Conservation (phyloP, 2,888 invertebrate genomes). For the Standfussiana lucernea region DNA sequence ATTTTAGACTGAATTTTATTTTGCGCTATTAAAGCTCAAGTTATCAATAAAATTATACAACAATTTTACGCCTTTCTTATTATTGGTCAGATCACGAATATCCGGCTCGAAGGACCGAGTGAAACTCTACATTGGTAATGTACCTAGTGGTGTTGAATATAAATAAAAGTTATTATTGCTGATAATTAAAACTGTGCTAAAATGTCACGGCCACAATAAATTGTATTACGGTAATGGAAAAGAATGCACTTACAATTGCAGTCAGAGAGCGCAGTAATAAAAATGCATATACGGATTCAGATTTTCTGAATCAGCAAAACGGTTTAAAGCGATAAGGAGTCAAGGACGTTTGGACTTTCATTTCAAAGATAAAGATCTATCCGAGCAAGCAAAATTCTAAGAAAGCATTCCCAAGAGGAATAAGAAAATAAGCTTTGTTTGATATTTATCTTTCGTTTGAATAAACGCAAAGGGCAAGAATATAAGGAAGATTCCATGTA, state of each 20-base stretch:
- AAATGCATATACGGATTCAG: slow-evolving; percentile 4
- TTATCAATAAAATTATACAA: slow-evolving; percentile 1
- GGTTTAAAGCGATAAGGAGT: slow-evolving; percentile 3
- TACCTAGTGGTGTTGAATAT: slow-evolving; percentile 8
- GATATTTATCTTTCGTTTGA: no score
- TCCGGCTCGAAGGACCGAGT: slow-evolving; percentile 10
- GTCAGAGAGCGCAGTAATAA: slow-evolving; percentile 15
- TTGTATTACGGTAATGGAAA: slow-evolving; percentile 25
- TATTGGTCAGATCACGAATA: neutral
- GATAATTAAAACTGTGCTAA: slow-evolving; percentile 19
- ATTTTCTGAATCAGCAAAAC: neutral
- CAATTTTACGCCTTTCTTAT: neutral
- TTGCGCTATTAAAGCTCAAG: neutral
- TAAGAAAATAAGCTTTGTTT: slow-evolving; percentile 14
- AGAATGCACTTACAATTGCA: slow-evolving; percentile 28
- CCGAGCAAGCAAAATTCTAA: neutral
- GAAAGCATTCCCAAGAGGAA: slow-evolving; percentile 7
- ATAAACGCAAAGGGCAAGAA: slow-evolving; percentile 2
- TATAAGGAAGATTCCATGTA: neutral
- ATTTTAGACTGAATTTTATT: slow-evolving; percentile 17
- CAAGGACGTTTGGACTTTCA: slow-evolving; percentile 3
- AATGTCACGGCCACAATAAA: slow-evolving; percentile 47
- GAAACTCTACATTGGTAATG: neutral
- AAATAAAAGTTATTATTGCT: neutral
- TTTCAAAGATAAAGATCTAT: slow-evolving; percentile 12